phyloP scores from a whole-genome alignment of 2,888 invertebrate species.

The Scaptodrosophila latifasciaeformis region DNA sequence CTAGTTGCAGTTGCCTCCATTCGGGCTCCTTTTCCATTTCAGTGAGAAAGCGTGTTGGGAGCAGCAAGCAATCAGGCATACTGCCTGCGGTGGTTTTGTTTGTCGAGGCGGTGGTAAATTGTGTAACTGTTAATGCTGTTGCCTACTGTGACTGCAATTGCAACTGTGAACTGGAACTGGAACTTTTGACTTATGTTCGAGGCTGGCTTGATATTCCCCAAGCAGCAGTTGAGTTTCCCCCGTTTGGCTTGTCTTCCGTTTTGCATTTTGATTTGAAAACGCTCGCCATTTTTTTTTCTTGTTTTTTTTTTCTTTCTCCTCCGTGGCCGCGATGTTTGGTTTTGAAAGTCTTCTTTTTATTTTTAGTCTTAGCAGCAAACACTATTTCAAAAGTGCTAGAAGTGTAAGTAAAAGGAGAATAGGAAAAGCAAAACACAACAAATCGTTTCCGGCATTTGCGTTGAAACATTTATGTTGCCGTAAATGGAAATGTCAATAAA shows the following conservation, averaged over 20 bases:
- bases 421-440: slow-evolving; percentile 38
- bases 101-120: slow-evolving; percentile 9
- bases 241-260: slow-evolving; percentile 45
- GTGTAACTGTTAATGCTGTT: slow-evolving; percentile 7
- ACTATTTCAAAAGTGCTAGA: neutral
- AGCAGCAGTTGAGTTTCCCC: slow-evolving; percentile 37
- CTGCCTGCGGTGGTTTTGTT: no score
- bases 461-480: slow-evolving; percentile 65
- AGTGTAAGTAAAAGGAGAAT: slow-evolving; percentile 7
- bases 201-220: slow-evolving; percentile 1
- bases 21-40: neutral
- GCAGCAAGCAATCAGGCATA: no score
- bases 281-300: no score
- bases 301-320: no score
- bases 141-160: neutral
- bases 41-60: no score
- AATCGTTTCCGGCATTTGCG: slow-evolving; percentile 66
- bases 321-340: slow-evolving; percentile 15
- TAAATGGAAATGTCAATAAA: slow-evolving; percentile 69
- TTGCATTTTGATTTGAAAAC: slow-evolving; percentile 65
- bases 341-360: slow-evolving; percentile 43
- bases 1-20: slow-evolving; percentile 22
- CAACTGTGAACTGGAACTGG: slow-evolving; percentile 10
- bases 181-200: slow-evolving; percentile 57
- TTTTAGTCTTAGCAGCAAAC: slow-evolving; percentile 4